Conservation (phyloP, 2,888 invertebrate species). For the Subacronicta megacephala region DNA sequence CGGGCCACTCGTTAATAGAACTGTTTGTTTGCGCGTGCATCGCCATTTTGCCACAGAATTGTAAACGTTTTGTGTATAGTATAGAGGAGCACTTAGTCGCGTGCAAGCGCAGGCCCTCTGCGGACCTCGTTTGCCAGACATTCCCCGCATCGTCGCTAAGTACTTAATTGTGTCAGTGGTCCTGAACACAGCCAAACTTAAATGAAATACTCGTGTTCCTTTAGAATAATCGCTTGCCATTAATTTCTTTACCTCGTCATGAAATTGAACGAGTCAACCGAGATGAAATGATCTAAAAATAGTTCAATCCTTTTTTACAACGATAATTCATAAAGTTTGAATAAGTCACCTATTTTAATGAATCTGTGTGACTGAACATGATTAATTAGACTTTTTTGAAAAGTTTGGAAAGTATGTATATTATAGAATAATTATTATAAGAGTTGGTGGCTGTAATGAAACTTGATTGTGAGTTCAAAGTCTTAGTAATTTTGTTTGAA, state of each 20-base stretch:
- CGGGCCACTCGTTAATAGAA: conserved; percentile 52
- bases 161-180: conserved; percentile 71
- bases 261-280: conserved; percentile 28
- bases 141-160: conserved; percentile 62
- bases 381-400: conserved; percentile 30
- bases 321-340: conserved; percentile 32
- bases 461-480: neutral
- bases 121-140: conserved; percentile 52
- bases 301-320: conserved; percentile 25
- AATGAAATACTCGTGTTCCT: conserved; percentile 65
- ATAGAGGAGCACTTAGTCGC: conserved; percentile 60
- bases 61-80: conserved; percentile 45
- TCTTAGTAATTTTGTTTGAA: conserved; percentile 11
- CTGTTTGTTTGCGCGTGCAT: conserved; percentile 52
- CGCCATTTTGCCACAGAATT: conserved; percentile 28
- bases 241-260: conserved; percentile 39
- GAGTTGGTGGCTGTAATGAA: neutral
- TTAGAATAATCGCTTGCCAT: conserved; percentile 46
- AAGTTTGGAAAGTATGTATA: neutral
- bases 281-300: conserved; percentile 28
- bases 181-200: conserved; percentile 63
- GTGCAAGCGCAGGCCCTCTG: conserved; percentile 46
- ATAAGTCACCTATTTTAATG: conserved; percentile 29
- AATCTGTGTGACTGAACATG: conserved; percentile 32
- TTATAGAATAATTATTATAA: neutral